Evolutionary conservation across 2,113 vertebrate genomes (phyloP), one percentile per base, ranked within the genome.

Genomic region (Apeltes quadracus): DNA sequence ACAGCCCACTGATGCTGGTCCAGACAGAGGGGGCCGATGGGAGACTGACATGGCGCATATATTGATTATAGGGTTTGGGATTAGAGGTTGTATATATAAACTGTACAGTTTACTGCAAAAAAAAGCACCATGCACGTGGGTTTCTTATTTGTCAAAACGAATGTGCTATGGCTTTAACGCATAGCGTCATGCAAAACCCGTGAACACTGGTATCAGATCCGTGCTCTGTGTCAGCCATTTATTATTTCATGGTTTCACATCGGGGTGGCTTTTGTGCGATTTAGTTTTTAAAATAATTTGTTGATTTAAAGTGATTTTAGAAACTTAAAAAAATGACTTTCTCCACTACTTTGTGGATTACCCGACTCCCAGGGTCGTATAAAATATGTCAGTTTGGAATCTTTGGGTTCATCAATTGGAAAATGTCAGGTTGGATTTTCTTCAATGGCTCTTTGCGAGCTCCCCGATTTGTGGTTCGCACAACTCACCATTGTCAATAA

Each of bases 331-430:
- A n/a, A n/a, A n/a, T n/a, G n/a, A n/a, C n/a, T n/a, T n/a, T n/a
- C n/a, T n/a, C n/a, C n/a, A n/a, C n/a, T n/a, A n/a, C n/a, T n/a
- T 41, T 51, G 68, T 75, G 18, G 55, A 48, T 75, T 69, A n/a
- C 59, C 12, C 48, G 68, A 74, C 69, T 62, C 7, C 22, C 2
- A 4, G 1, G 34, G 54, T 41, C 7, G 18, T 51, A 55, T 56
- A 55, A 81, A 75, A 82, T 67, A 59, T 83, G 43, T 75, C 20
- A 12, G 53, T 73, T 77, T 62, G 44, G 12, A 68, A 59, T 50
- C 36, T 79, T 81, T 82, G 13, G 56, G 8, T 27, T 70, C n/a
- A 84, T 69, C 41, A 39, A 82, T 84, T 78, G 74, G 13, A 57
- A 62, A 67, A 15, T 53, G 76, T 79, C 80, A 65, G 20, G 16